A percentile compares a stretch with the other conserved stretches of the same genome.
Evolutionary conservation across 2,113 vertebrate genomes (phyloP).

Genomic region (Orthonyx spaldingii): DNA sequence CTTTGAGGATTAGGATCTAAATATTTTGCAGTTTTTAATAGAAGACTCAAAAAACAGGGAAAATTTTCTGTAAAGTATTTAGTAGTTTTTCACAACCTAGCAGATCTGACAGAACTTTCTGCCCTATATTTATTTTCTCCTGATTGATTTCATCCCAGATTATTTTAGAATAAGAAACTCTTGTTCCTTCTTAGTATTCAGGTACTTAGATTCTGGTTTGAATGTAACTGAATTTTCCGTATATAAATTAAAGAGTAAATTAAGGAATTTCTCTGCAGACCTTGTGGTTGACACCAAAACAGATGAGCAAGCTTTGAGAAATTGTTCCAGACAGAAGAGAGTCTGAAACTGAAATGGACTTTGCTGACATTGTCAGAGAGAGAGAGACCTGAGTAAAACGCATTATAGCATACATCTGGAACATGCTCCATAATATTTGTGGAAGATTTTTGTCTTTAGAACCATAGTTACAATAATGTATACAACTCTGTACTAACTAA

Average conservation of each 20-base stretch:
- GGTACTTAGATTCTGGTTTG: not conserved
- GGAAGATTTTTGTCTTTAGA: not conserved
- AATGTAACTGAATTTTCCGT: not conserved
- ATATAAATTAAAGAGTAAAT: not conserved
- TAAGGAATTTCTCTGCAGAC: not conserved
- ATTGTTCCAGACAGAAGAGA: not conserved
- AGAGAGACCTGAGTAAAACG: not conserved
- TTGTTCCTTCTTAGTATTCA: not conserved
- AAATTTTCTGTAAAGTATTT: not conserved
- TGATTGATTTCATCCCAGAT: not conserved
- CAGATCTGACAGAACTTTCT: not conserved
- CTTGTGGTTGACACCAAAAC: not conserved
- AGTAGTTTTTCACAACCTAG: not conserved
- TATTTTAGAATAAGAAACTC: not conserved
- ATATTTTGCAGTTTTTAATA: not conserved
- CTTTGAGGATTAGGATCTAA: not conserved
- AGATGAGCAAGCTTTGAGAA: not conserved
- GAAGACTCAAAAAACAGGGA: not conserved
- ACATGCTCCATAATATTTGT: not conserved
- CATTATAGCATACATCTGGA: not conserved
- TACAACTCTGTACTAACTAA: not conserved
- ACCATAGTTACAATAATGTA: not conserved
- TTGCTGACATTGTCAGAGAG: not conserved
- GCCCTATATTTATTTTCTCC: not conserved
- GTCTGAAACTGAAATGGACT: not conserved